Evolutionary conservation across 2,888 invertebrate species (phyloP).

Genomic region (Caenorhabditis sp.): DNA sequence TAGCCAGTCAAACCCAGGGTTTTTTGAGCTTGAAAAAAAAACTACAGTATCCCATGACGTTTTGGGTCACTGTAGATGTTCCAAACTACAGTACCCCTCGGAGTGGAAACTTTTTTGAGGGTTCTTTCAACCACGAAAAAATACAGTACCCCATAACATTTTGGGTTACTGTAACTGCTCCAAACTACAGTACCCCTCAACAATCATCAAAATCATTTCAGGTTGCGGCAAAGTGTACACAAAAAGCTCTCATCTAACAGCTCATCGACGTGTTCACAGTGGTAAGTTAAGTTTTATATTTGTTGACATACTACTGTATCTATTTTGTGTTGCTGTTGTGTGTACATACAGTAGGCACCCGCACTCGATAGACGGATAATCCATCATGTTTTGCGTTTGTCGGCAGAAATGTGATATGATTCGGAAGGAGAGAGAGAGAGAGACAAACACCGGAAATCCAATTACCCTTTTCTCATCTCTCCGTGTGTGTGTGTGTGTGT

Average conservation of each 20-base stretch:
- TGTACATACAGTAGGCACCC: background rate
- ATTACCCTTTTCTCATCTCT: too few species aligned
- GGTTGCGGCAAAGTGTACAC: slow-evolving; percentile 68
- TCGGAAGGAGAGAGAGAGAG: slow-evolving; percentile 10
- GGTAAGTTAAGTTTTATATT: slow-evolving; percentile 49
- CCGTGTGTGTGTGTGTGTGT: too few species aligned
- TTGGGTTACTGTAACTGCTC: background rate
- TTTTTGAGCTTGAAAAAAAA: too few species aligned
- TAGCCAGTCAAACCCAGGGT: too few species aligned
- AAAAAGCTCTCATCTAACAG: slow-evolving; percentile 67
- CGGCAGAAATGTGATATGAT: slow-evolving; percentile 22
- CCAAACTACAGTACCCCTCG: too few species aligned
- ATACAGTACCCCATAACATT: background rate
- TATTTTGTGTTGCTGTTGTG: background rate
- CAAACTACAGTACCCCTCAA: too few species aligned
- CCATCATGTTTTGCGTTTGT: slow-evolving; percentile 12
- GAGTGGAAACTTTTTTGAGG: background rate
- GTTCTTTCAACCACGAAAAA: too few species aligned
- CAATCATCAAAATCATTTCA: slow-evolving; percentile 9
- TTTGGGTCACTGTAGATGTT: too few species aligned
- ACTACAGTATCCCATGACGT: too few species aligned
- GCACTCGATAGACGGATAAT: slow-evolving; percentile 8
- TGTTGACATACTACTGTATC: background rate
- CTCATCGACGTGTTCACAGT: slow-evolving; percentile 64
- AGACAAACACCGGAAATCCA: slow-evolving; percentile 3